Conservation (phyloP, 2,888 invertebrate genomes). For the Brachycybe producta region DNA sequence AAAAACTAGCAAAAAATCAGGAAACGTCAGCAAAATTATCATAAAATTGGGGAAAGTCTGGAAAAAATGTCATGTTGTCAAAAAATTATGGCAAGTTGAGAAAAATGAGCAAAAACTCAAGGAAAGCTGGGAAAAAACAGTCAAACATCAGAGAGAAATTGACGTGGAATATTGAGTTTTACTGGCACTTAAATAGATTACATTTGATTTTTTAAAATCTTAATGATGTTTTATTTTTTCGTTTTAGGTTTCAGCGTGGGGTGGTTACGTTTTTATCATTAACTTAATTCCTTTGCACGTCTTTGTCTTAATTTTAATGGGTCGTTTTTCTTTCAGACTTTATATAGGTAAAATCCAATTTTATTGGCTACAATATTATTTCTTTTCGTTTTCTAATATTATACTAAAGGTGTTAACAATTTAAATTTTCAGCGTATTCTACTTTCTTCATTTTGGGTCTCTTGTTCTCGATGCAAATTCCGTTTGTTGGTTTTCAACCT, state of each 20-base stretch:
- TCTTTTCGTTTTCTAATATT: no score
- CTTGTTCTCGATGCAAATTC: slow-evolving; percentile 85
- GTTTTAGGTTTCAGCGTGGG: slow-evolving; percentile 90
- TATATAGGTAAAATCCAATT: slow-evolving; percentile 49
- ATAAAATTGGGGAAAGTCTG: no score
- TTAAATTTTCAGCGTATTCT: slow-evolving; percentile 59
- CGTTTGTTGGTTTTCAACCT: slow-evolving; percentile 83
- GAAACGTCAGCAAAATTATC: no score
- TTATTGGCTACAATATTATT: no score
- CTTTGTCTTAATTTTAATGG: slow-evolving; percentile 86
- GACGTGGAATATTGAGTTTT: no score
- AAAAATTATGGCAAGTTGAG: no score
- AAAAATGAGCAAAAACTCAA: no score
- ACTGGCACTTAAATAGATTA: not conserved
- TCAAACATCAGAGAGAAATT: no score
- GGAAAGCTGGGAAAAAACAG: no score
- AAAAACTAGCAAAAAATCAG: no score
- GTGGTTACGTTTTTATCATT: slow-evolving; percentile 98
- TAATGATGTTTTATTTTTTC: slow-evolving; percentile 7
- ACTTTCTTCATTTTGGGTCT: slow-evolving; percentile 94
- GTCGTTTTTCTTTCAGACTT: slow-evolving; percentile 77
- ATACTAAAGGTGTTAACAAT: no score
- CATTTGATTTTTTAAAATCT: slow-evolving; percentile 6
- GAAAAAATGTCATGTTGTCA: no score
- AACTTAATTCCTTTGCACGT: slow-evolving; percentile 97